Conservation (phyloP, 2,113 vertebrate genomes). For the Poeciliopsis retropinna region DNA sequence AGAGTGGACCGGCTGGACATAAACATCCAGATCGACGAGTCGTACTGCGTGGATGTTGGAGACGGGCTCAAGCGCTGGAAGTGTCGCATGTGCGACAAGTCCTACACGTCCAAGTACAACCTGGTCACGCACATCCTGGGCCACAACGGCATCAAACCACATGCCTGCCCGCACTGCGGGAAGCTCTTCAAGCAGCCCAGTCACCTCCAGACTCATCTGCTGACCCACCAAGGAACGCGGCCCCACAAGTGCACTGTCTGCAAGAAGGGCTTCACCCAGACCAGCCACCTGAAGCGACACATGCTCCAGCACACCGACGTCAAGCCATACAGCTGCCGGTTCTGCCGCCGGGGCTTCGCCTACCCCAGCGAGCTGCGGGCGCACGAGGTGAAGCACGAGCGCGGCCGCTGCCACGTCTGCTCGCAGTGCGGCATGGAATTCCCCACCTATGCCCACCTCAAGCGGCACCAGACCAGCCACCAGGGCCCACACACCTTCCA, state of each 20-base stretch:
- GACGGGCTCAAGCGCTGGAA: conserved; percentile 96
- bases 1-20: conserved; percentile 95
- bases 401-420: conserved; percentile 92
- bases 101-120: conserved; percentile 99
- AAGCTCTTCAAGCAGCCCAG: conserved; percentile 99
- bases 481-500: conserved; percentile 96
- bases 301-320: conserved; percentile 96
- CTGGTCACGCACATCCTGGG: conserved; percentile 97
- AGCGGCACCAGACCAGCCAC: conserved; percentile 94
- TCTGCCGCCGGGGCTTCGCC: conserved; percentile 94
- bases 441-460: conserved; percentile 95
- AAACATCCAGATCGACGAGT: conserved; percentile 98
- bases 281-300: conserved; percentile 98
- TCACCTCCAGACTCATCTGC: conserved; percentile 96
- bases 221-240: conserved; percentile 95
- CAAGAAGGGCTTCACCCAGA: conserved; percentile 97
- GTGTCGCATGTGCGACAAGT: conserved; percentile 98
- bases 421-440: conserved; percentile 97
- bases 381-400: conserved; percentile 95
- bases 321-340: conserved; percentile 97
- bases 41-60: conserved; percentile 94
- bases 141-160: conserved; percentile 97
- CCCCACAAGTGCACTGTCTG: conserved; percentile 97
- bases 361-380: conserved; percentile 98
- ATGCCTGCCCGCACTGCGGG: conserved; percentile 92